Conservation (phyloP, 2,888 invertebrate species). For the Luffia ferchaultella region DNA sequence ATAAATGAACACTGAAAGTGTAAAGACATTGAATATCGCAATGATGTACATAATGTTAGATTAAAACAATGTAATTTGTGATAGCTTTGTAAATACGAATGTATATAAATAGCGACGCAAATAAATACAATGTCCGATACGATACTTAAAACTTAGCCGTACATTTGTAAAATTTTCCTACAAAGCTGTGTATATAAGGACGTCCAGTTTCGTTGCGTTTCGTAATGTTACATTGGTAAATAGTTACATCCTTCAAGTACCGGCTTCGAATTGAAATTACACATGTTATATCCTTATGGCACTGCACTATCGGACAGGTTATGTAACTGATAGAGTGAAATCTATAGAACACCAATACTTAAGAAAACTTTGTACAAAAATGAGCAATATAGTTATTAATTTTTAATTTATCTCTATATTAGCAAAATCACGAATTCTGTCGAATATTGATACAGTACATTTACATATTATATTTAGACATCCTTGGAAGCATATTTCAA, state of each 20-base stretch:
- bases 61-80: conserved; percentile 57
- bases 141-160: conserved; percentile 43
- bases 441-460: conserved; percentile 50
- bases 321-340: background rate
- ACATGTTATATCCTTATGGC: background rate
- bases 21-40: conserved; percentile 37
- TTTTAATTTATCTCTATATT: conserved; percentile 28
- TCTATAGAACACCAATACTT: conserved; percentile 52
- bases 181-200: background rate
- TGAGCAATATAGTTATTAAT: conserved; percentile 60
- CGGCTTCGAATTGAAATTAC: background rate
- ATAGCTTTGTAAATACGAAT: conserved; percentile 58
- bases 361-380: conserved; percentile 64
- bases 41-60: conserved; percentile 63
- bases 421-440: conserved; percentile 44
- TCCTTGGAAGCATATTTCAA: too few species aligned
- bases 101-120: conserved; percentile 30
- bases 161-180: background rate
- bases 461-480: too few species aligned
- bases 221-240: background rate
- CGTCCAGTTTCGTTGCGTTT: background rate
- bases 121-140: conserved; percentile 50
- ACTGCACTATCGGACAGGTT: background rate
- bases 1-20: background rate
- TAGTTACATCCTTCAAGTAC: background rate